Conservation (phyloP, 1,140 invertebrate genomes). For the Rhopalosiphum maidis region DNA sequence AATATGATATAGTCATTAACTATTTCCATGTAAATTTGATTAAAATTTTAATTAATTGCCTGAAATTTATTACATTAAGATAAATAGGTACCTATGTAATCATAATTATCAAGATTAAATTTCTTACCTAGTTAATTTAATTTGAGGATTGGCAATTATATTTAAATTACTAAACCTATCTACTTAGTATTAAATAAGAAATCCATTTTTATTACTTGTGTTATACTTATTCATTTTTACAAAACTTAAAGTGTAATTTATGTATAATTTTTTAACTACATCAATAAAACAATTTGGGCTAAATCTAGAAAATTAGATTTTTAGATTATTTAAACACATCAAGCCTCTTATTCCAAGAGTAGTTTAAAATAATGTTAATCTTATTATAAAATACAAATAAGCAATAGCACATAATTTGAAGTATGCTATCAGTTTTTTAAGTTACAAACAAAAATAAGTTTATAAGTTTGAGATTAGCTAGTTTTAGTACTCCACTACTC, state of each 20-base stretch:
- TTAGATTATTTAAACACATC: neutral
- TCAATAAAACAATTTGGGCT: neutral
- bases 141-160: neutral
- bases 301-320: neutral
- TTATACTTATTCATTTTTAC: neutral
- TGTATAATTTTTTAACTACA: neutral
- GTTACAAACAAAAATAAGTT: no score
- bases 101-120: constrained; percentile 1
- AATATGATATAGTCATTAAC: neutral
- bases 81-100: neutral
- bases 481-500: no score
- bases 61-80: neutral
- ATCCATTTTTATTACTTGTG: neutral
- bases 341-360: neutral
- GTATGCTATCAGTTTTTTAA: neutral
- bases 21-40: neutral
- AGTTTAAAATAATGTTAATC: neutral
- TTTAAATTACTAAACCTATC: neutral
- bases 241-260: neutral
- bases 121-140: neutral
- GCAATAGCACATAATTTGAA: neutral
- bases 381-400: neutral
- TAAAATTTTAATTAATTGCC: neutral
- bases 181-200: neutral
- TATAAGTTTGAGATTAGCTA: no score